These are phyloP conservation scores for Gonioctena quinquepunctata DNA, from an alignment of 1,140 invertebrate species.

Conservation along the genomic window DNA sequence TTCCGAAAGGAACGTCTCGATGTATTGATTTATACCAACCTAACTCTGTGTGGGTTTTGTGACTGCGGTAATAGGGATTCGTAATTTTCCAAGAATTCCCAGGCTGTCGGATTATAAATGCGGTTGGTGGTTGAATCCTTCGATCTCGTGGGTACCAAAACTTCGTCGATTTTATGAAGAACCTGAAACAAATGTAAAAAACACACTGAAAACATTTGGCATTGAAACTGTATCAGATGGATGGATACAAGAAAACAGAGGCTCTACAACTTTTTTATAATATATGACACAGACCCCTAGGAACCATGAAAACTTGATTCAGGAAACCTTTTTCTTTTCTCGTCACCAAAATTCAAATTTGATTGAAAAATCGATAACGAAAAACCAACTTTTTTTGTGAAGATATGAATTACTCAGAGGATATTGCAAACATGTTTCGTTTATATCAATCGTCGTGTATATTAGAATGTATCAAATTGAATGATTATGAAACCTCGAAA, in stretches of 20 bases:
- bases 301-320: no score
- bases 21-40: slow-evolving; percentile 57
- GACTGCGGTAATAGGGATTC: slow-evolving; percentile 64
- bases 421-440: no score
- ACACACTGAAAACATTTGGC: not conserved
- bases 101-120: slow-evolving; percentile 78
- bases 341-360: no score
- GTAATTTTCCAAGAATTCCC: slow-evolving; percentile 74
- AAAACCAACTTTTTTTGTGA: no score
- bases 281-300: no score
- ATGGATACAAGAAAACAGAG: not conserved
- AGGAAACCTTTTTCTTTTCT: no score
- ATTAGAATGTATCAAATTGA: no score
- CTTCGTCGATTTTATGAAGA: slow-evolving; percentile 80
- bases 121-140: slow-evolving; percentile 61
- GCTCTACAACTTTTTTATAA: not conserved
- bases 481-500: no score
- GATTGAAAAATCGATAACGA: no score
- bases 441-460: no score
- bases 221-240: not conserved
- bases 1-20: not conserved
- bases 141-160: slow-evolving; percentile 70
- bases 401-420: no score
- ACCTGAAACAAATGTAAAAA: slow-evolving; percentile 61
- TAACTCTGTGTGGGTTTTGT: slow-evolving; percentile 65